phyloP scores from a whole-genome alignment of 2,888 invertebrate species.

The Druceiella hillmani region DNA sequence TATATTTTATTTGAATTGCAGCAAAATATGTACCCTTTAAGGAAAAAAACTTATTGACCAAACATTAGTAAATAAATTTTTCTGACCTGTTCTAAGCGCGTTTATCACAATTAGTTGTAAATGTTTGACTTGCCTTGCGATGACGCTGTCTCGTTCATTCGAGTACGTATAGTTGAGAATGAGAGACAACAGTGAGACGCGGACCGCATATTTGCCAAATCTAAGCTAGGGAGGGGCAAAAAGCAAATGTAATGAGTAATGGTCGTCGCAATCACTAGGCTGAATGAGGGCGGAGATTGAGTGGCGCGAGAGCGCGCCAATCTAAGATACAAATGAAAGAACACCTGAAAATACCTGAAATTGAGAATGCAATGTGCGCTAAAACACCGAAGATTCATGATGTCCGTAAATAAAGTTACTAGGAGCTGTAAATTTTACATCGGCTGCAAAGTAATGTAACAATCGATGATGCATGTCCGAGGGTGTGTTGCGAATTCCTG shows the following conservation, averaged over 20 bases:
- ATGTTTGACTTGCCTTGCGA: slow-evolving; percentile 52
- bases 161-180: slow-evolving; percentile 54
- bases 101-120: slow-evolving; percentile 47
- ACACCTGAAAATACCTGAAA: slow-evolving; percentile 53
- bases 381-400: too few species aligned
- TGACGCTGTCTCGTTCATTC: slow-evolving; percentile 54
- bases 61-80: slow-evolving; percentile 32
- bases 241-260: slow-evolving; percentile 54
- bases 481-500: too few species aligned
- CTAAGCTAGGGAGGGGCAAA: slow-evolving; percentile 56
- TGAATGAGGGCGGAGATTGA: slow-evolving; percentile 42
- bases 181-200: slow-evolving; percentile 56
- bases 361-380: too few species aligned
- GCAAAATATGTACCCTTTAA: too few species aligned
- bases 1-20: too few species aligned
- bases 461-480: too few species aligned
- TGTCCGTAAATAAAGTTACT: too few species aligned
- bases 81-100: slow-evolving; percentile 48
- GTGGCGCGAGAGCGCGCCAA: slow-evolving; percentile 37
- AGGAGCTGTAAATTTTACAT: too few species aligned
- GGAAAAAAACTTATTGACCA: neutral
- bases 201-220: slow-evolving; percentile 55
- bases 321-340: too few species aligned
- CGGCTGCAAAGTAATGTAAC: too few species aligned
- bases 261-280: slow-evolving; percentile 27